Base-by-base conservation (phyloP, 2,888 invertebrate genomes). In the Napeogenes sylphis region DNA sequence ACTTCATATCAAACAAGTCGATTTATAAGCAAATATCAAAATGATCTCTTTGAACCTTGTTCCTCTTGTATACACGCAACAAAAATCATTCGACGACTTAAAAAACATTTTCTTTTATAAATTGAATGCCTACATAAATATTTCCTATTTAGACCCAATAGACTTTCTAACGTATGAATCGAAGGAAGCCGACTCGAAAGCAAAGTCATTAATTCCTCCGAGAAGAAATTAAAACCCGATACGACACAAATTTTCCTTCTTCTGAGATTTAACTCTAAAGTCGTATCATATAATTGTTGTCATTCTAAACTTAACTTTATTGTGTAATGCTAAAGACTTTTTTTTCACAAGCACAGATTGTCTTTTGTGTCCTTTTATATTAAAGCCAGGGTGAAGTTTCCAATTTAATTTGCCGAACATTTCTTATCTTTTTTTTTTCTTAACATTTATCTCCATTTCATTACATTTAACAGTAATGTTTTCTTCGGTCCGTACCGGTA, bases 191-290 rank as follows among this genome's bases (percentile, higher is more conserved):
- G 73, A 73, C 77, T 73, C 74, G 78, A 80, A 85, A 81, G 83
- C 84, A 80, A 84, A 84, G 80, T 87, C 89, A 85, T 90, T 89
- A 88, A 88, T 89, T 88, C 84, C 80, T 76, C 77, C 75, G 73
- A 81, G 77, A 77, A 88, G 87, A 88, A 89, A 89, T 89, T 88
- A 88, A 90, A 90, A 87, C 84, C 87, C 86, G 85, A 90, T 89
- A 89, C 89, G 85, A 87, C 86, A 86, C 86, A 87, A 87, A 88
- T 85, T 86, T 85, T 81, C 84, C 79, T 74, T 70, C 74, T 75
- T 73, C 73, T 74, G 62, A 71, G 64, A 67, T 69, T 72, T 67
- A 71, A 70, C 64, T 73, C 75, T 73, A 70, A 55, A 53, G 56
- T 51, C 47, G 56, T 61, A 65, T 59, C 46, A 45, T 32, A 33